Percentiles rank a stretch among this genome's conserved stretches.
phyloP scores from a whole-genome alignment of 1,140 invertebrate species.

The Sitophilus oryzae region DNA sequence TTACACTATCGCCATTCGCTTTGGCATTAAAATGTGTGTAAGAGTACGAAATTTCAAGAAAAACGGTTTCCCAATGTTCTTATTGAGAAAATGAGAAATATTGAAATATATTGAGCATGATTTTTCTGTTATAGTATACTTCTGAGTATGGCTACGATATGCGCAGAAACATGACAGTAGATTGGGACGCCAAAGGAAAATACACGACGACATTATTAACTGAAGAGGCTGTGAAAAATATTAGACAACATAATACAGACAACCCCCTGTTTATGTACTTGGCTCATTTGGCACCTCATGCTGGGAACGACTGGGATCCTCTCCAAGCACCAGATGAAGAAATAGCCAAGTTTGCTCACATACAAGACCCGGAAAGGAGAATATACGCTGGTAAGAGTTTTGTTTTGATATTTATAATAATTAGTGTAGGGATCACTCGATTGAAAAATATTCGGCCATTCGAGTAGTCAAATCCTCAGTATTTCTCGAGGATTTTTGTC shows the following conservation, averaged over 20 bases:
- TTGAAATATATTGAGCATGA: no score
- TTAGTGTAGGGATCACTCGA: no score
- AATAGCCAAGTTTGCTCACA: constrained; percentile 68
- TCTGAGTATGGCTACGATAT: constrained; percentile 59
- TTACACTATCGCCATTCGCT: no score
- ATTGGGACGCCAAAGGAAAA: constrained; percentile 53
- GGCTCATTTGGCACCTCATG: constrained; percentile 77
- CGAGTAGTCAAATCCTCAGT: no score
- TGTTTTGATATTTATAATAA: no score
- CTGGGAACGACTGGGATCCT: constrained; percentile 60
- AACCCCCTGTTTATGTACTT: constrained; percentile 78
- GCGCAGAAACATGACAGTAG: constrained; percentile 56
- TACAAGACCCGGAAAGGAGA: constrained; percentile 66
- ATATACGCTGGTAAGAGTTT: constrained; percentile 60
- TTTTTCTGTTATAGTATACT: constrained; percentile 38
- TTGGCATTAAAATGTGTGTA: no score
- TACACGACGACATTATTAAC: constrained; percentile 82
- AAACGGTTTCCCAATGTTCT: no score
- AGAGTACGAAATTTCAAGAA: no score
- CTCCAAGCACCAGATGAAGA: constrained; percentile 79
- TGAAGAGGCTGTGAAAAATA: constrained; percentile 62
- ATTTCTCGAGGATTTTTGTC: no score
- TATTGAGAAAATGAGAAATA: no score
- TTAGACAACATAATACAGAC: constrained; percentile 59
- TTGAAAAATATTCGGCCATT: no score